Base-by-base conservation (phyloP, 2,113 vertebrate genomes). In the Sialia sialis region DNA sequence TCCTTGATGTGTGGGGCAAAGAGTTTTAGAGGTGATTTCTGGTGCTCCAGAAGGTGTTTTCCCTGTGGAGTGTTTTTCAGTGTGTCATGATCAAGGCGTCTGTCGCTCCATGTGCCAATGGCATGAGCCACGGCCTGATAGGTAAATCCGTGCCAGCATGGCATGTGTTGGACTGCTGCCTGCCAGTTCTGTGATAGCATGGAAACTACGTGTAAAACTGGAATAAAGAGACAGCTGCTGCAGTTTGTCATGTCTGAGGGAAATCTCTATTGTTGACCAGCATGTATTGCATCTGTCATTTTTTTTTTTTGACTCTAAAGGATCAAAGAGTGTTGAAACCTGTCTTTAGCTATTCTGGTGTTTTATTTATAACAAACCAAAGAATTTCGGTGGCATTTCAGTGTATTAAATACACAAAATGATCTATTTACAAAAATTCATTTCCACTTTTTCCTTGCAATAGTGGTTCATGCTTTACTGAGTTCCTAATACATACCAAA, bases 261-360 rank as follows among this genome's bases (percentile, higher is more conserved):
- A 85, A 94, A 82, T 80, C 80, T 74, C 80, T 34, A 7, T 89
- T 91, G 70, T 83, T 91, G 39, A 91, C 77, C 75, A 79, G 67
- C 11, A 21, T 59, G 29, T 44, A n/a, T 55, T 70, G 23, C 59
- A 85, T 84, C 84, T 93, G 78, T 93, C 68, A 38, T 56, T 38
- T 89, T 75, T 30, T 30, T 78, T 92, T 87, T 89, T 83, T 62
- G 2, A 27, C 43, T 85, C 44, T 52, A 27, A 72, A 91, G 55
- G 51, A 38, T 34, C 70, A 66, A 86, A 85, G 67, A 38, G 36
- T 27, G 21, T 16, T 69, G 29, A 10, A 56, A 8, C 1, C 0
- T 56, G 32, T 69, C 59, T 83, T 26, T 60, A 84, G 43, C 18
- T 17, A 44, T 13, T 46, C 17, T 60, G 13, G 25, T 46, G 22